A percentile compares a stretch with the other conserved stretches of the same genome.
These are phyloP conservation scores for Lagorchestes hirsutus DNA, from an alignment of 2,797 vertebrate genomes.

Conservation along the genomic window DNA sequence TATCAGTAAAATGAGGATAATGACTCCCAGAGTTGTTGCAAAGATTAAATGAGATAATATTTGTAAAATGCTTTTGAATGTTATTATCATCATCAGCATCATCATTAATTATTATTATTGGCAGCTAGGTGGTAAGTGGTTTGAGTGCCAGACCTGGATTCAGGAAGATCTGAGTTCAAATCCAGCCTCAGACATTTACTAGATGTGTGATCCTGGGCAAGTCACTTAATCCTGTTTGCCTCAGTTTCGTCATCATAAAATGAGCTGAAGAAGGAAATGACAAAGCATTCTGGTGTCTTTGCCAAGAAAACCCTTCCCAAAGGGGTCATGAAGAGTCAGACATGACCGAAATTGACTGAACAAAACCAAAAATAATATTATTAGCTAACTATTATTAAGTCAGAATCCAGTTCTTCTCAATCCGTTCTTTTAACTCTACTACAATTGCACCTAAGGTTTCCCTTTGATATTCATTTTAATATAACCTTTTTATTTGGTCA, in stretches of 20 bases:
- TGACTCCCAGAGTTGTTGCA: no score
- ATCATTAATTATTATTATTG: no score
- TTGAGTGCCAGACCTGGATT: no score
- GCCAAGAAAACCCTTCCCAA: neutral
- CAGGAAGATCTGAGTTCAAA: neutral
- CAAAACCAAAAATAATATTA: neutral
- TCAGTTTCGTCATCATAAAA: neutral
- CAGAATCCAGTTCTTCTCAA: neutral
- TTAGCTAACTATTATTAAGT: neutral
- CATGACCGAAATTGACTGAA: neutral
- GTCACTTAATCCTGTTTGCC: neutral
- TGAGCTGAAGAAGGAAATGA: neutral
- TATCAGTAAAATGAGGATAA: no score
- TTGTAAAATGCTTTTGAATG: no score
- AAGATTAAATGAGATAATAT: no score
- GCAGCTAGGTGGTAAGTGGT: no score
- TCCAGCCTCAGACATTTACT: neutral
- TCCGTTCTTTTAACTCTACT: neutral
- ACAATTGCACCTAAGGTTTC: neutral
- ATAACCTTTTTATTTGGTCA: neutral
- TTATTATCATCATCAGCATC: no score
- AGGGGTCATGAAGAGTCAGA: neutral
- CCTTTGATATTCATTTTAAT: neutral
- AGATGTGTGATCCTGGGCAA: neutral
- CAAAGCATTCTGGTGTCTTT: neutral